These are phyloP conservation scores for Stegastes partitus DNA, from an alignment of 2,113 vertebrate genomes.

Conservation along the genomic window DNA sequence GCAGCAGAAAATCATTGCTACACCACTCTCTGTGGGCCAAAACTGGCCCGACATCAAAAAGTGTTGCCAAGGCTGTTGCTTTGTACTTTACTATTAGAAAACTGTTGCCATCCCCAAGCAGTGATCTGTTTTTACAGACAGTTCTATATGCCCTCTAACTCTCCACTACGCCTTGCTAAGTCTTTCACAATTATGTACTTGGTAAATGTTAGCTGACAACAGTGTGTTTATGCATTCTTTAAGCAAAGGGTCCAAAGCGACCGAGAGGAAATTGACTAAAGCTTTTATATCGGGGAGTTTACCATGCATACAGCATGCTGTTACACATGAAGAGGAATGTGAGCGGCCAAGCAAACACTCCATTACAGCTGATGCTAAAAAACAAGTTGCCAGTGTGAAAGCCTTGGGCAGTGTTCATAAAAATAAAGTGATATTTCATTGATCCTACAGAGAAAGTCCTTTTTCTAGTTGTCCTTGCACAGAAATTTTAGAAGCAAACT, in stretches of 20 bases:
- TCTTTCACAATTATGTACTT: slow-evolving; percentile 23
- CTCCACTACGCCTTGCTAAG: slow-evolving; percentile 16
- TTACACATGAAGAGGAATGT: slow-evolving; percentile 50
- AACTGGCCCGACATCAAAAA: slow-evolving; percentile 36
- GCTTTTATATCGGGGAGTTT: slow-evolving; percentile 34
- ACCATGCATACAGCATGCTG: slow-evolving; percentile 13
- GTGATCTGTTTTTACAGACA: slow-evolving; percentile 42
- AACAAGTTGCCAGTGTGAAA: slow-evolving; percentile 55
- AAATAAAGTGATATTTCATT: slow-evolving; percentile 67
- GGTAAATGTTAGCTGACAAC: slow-evolving; percentile 35
- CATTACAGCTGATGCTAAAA: slow-evolving; percentile 53
- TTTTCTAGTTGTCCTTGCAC: slow-evolving; percentile 15
- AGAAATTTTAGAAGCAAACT: slow-evolving; percentile 5
- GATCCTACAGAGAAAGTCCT: slow-evolving; percentile 51
- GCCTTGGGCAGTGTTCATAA: slow-evolving; percentile 65
- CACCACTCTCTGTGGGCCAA: slow-evolving; percentile 22
- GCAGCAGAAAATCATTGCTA: slow-evolving; percentile 22
- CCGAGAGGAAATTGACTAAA: slow-evolving; percentile 52
- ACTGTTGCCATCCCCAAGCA: slow-evolving; percentile 14
- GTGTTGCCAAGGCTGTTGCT: slow-evolving; percentile 23
- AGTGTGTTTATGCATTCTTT: slow-evolving; percentile 49
- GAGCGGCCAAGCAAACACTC: slow-evolving; percentile 57
- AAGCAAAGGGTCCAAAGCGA: slow-evolving; percentile 47
- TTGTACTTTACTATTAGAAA: slow-evolving; percentile 35
- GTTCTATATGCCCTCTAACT: slow-evolving; percentile 12